Evolutionary conservation across 2,888 invertebrate genomes (phyloP).

Genomic region (Exephanes ischioxanthus): DNA sequence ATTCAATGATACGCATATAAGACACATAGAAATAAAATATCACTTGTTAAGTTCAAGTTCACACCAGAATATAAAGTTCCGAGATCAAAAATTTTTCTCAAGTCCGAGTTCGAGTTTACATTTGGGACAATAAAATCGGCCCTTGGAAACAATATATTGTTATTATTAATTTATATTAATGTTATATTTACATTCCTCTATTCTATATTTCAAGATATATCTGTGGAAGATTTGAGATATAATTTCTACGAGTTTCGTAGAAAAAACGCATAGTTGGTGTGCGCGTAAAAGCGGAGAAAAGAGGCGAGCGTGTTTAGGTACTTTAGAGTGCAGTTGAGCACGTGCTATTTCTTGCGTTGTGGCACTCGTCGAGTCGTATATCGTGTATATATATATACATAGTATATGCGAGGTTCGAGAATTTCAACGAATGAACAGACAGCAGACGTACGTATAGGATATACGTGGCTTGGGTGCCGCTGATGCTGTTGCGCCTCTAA

Average conservation of each 20-base stretch:
- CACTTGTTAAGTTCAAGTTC: not conserved
- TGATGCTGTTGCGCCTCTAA: slow-evolving; percentile 30
- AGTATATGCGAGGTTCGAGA: slow-evolving; percentile 20
- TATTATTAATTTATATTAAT: not conserved
- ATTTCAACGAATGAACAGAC: slow-evolving; percentile 37
- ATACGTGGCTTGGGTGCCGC: not conserved
- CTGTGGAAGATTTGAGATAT: not conserved
- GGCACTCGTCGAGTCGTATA: not conserved
- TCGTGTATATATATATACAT: not conserved
- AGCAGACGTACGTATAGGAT: slow-evolving; percentile 37
- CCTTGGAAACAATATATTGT: not conserved
- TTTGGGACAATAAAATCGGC: not conserved
- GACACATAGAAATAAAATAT: not conserved
- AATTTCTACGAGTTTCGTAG: slow-evolving; percentile 1
- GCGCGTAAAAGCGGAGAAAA: not conserved
- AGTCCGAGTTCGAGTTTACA: not conserved
- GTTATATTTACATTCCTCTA: not conserved
- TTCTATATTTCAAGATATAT: not conserved
- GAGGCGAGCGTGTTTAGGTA: not conserved
- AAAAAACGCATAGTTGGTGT: not conserved
- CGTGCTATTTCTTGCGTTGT: slow-evolving; percentile 9
- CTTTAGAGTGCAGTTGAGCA: not conserved
- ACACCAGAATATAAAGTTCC: not conserved
- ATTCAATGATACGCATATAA: not conserved
- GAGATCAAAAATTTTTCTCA: not conserved